These are phyloP conservation scores for Pachypanchax playfairii DNA, from an alignment of 2,113 vertebrate genomes.

Conservation along the genomic window DNA sequence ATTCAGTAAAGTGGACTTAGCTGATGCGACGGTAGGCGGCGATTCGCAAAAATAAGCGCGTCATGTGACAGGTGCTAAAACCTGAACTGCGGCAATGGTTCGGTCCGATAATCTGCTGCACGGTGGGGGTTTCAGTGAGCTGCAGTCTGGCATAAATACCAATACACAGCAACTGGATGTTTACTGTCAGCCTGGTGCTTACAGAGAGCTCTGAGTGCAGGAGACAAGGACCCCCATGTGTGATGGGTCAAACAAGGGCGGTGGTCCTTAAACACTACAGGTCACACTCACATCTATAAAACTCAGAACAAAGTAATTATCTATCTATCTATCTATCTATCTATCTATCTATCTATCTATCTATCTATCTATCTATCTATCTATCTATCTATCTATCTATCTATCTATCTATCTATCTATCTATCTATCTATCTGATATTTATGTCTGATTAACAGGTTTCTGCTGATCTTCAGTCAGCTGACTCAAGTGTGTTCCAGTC, in stretches of 20 bases:
- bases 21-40: not conserved
- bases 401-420: no score
- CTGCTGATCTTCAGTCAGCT: no score
- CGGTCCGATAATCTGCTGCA: conserved; percentile 76
- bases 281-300: no score
- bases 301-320: no score
- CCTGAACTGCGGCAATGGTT: conserved; percentile 76
- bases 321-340: no score
- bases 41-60: conserved; percentile 14
- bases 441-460: no score
- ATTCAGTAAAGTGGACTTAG: not conserved
- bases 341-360: no score
- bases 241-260: conserved; percentile 5
- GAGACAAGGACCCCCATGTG: conserved; percentile 40
- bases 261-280: no score
- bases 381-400: no score
- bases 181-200: conserved; percentile 37
- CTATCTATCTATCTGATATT: no score
- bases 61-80: conserved; percentile 77
- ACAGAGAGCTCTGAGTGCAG: conserved; percentile 35
- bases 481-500: no score
- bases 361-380: no score
- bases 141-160: conserved; percentile 77
- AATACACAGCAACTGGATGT: conserved; percentile 64
- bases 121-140: conserved; percentile 62